Percentiles rank a stretch among this genome's conserved stretches.
Evolutionary conservation across 1,140 invertebrate genomes (phyloP).

Genomic region (Drosophila nikananu): DNA sequence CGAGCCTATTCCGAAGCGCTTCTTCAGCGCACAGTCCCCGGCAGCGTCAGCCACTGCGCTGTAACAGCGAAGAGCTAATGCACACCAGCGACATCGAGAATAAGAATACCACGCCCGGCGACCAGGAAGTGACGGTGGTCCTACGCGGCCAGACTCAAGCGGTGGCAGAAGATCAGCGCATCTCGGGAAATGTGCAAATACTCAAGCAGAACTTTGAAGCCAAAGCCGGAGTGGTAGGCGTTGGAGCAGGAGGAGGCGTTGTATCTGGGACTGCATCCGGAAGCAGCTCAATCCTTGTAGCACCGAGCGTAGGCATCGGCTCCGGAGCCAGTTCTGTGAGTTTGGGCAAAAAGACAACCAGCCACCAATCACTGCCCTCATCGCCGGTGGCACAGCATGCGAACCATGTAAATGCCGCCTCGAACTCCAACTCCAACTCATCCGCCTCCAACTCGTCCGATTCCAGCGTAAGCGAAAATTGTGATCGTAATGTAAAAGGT

Average conservation of each 20-base stretch:
- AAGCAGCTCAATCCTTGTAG: constrained; percentile 51
- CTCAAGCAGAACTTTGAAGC: constrained; percentile 95
- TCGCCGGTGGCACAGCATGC: constrained; percentile 82
- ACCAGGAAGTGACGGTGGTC: constrained; percentile 44
- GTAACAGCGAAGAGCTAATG: constrained; percentile 84
- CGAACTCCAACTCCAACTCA: constrained; percentile 34
- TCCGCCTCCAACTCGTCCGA: constrained; percentile 72
- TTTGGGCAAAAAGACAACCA: constrained; percentile 42
- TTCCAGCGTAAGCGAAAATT: constrained; percentile 80
- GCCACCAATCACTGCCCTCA: constrained; percentile 83
- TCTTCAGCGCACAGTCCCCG: constrained; percentile 67
- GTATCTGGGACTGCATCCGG: constrained; percentile 80
- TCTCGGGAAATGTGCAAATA: constrained; percentile 91
- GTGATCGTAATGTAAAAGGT: constrained; percentile 90
- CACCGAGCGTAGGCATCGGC: constrained; percentile 17
- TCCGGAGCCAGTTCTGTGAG: background rate
- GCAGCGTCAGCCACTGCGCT: constrained; percentile 68
- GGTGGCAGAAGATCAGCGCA: constrained; percentile 75
- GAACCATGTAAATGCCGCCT: constrained; percentile 59
- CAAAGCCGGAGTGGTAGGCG: constrained; percentile 87
- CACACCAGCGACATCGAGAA: constrained; percentile 83
- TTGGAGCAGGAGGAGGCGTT: constrained; percentile 27
- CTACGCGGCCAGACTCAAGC: constrained; percentile 47
- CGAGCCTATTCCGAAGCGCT: constrained; percentile 71
- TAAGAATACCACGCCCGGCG: constrained; percentile 66